These are phyloP conservation scores for Sepioteuthis lessoniana DNA, from an alignment of 2,888 invertebrate genomes.

Conservation along the genomic window DNA sequence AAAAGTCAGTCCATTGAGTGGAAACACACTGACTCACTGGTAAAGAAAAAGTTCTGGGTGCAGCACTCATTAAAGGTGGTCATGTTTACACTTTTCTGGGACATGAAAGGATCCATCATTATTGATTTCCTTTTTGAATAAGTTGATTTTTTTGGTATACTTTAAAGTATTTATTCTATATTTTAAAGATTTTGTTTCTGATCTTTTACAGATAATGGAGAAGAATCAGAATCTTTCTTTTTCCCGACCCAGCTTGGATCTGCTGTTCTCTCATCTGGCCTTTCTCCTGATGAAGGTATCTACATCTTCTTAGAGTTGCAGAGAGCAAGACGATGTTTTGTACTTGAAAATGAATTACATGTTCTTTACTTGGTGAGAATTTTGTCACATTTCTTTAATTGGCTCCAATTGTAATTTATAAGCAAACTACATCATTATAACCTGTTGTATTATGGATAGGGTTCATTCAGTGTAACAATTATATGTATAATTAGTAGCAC, in stretches of 20 bases:
- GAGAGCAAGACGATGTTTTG: slow-evolving; percentile 90
- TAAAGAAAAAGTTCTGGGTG: too few species aligned
- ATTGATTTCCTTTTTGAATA: too few species aligned
- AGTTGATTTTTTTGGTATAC: too few species aligned
- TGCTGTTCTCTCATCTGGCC: slow-evolving; percentile 92
- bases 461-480: too few species aligned
- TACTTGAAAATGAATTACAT: slow-evolving; percentile 94
- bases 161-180: neutral
- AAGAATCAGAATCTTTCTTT: slow-evolving; percentile 57
- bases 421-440: neutral
- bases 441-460: too few species aligned
- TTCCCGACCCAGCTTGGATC: slow-evolving; percentile 82
- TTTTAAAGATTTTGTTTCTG: neutral
- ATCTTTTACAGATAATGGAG: slow-evolving; percentile 53
- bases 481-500: too few species aligned
- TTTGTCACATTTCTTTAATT: neutral
- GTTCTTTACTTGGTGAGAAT: slow-evolving; percentile 87
- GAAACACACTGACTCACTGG: too few species aligned
- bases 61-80: too few species aligned
- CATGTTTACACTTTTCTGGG: too few species aligned
- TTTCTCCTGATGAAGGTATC: slow-evolving; percentile 95
- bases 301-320: slow-evolving; percentile 90
- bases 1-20: too few species aligned
- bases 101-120: too few species aligned
- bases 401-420: neutral